Percentiles rank a stretch among this genome's conserved stretches.
These are phyloP conservation scores for Camponotus vicinus DNA, from an alignment of 1,140 invertebrate species.

Conservation along the genomic window DNA sequence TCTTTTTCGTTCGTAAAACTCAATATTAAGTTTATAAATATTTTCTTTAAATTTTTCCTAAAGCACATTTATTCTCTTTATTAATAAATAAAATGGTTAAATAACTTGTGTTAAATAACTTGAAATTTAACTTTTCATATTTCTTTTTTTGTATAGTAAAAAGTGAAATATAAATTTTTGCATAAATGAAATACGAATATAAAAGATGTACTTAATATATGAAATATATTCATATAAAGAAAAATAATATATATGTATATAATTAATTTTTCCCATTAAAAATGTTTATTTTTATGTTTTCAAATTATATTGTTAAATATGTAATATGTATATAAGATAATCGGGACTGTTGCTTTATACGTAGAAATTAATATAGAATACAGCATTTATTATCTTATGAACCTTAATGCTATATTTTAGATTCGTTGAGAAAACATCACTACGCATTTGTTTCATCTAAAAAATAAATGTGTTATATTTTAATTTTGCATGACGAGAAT, in stretches of 20 bases:
- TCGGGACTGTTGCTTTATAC: background rate
- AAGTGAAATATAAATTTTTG: background rate
- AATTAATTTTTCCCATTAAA: slow-evolving; percentile 9
- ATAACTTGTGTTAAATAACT: background rate
- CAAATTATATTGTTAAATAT: background rate
- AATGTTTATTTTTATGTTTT: background rate
- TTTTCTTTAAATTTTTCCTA: background rate
- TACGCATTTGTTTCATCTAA: background rate
- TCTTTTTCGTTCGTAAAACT: background rate
- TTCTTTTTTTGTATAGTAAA: background rate
- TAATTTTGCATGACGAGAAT: slow-evolving; percentile 76
- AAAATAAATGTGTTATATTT: slow-evolving; percentile 54
- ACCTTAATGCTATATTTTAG: background rate
- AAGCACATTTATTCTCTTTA: background rate
- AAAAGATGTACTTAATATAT: background rate
- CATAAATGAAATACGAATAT: background rate
- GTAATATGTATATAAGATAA: background rate
- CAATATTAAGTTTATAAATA: background rate
- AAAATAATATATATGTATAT: background rate
- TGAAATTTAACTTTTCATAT: background rate
- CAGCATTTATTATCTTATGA: background rate
- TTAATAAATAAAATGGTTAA: background rate
- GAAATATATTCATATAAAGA: background rate
- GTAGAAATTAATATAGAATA: background rate
- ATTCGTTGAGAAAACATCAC: background rate